phyloP scores from a whole-genome alignment of 2,888 invertebrate species.

The Acleris holmiana region DNA sequence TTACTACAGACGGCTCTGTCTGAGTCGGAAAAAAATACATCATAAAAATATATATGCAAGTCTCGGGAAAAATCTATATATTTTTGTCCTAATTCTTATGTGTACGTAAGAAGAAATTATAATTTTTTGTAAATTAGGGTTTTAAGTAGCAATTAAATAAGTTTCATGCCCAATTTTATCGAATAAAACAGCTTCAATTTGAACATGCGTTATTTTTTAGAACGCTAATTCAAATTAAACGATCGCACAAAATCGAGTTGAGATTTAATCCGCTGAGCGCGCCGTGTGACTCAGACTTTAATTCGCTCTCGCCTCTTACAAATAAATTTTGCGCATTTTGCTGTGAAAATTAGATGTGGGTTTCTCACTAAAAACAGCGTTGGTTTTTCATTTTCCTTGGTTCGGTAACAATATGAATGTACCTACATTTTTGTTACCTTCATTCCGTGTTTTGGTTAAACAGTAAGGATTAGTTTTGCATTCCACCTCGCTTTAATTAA shows the following conservation, averaged over 20 bases:
- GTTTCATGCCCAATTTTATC: no score
- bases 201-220: neutral
- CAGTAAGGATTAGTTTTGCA: neutral
- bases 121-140: no score
- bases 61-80: no score
- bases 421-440: conserved; percentile 18
- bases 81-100: no score
- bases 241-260: conserved; percentile 17
- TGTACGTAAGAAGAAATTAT: no score
- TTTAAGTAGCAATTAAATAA: no score
- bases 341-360: conserved; percentile 35
- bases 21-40: no score
- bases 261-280: neutral
- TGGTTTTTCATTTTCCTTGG: conserved; percentile 21
- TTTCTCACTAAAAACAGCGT: conserved; percentile 35
- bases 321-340: conserved; percentile 36
- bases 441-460: neutral
- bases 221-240: conserved; percentile 11
- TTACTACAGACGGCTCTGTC: no score
- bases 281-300: conserved; percentile 30
- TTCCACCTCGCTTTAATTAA: neutral
- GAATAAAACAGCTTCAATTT: no score
- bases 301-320: conserved; percentile 32
- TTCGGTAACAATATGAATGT: conserved; percentile 9
- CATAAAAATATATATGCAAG: no score